Base-by-base conservation (phyloP, 2,797 vertebrate species). In the Echiichthys vipera region DNA sequence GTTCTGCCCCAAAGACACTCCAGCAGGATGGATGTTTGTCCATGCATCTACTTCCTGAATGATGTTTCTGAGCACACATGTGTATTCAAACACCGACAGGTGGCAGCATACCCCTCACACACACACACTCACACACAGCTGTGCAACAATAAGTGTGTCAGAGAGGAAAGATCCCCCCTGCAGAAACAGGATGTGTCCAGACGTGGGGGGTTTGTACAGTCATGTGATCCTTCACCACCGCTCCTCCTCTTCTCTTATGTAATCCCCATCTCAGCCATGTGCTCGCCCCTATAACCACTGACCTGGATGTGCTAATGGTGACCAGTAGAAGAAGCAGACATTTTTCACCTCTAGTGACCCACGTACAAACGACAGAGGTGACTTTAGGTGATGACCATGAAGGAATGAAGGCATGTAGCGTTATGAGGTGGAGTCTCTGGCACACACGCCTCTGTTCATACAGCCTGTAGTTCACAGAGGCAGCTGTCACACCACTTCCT, bases 221-320 rank as follows among this genome's bases (percentile, higher is more conserved):
- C 91, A 94, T 36, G 81, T 93, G 88, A 89, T 61, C 77, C 54
- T 1, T 5, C 58, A 64, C 54, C 58, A 64, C 54, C 40, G 71
- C 74, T 87, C 84, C 81, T 84, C 82, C 76, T 83, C 66, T 7
- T 51, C 72, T 80, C 82, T 91, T 91, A 90, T 80, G 70, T 91
- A 87, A 92, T 88, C 78, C 73, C 61, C 77, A 30, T 73, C 74
- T 77, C 78, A 53, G 43, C 77, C 84, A 79, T 84, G 77, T 84
- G 83, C 79, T 68, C 58, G n/a, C 73, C 74, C 37, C 43, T 46
- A 22, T 22, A 80, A 63, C 70, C 65, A 46, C 71, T 87, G 83
- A 85, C 79, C 81, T 84, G 29, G 61, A 74, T 83, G 45, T 71
- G 66, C 22, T 68, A 58, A 77, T 50, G 32, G 57, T 45, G 58